These are phyloP conservation scores for Tetranychus urticae DNA, from an alignment of 1,140 invertebrate genomes.

Conservation along the genomic window DNA sequence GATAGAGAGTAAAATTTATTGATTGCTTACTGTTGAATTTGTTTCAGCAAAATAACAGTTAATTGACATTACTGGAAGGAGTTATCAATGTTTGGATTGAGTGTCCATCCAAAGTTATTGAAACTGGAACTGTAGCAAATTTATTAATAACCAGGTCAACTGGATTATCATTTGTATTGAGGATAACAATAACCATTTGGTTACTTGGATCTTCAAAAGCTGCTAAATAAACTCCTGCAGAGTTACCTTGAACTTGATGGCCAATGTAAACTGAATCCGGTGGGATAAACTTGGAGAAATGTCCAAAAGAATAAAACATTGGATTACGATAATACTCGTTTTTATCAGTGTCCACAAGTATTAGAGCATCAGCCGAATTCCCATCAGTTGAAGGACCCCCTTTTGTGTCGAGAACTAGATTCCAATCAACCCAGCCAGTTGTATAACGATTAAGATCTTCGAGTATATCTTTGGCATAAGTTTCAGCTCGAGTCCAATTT, in stretches of 20 bases:
- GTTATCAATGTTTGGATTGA: background rate
- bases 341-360: constrained; percentile 20
- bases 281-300: constrained; percentile 19
- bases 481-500: constrained; percentile 3
- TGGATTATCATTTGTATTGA: background rate
- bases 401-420: constrained; percentile 23
- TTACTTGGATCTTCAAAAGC: background rate
- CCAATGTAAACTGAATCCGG: background rate
- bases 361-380: constrained; percentile 25
- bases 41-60: too few species aligned
- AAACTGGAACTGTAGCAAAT: background rate
- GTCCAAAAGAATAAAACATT: constrained; percentile 29
- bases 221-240: background rate
- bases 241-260: background rate
- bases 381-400: constrained; percentile 26
- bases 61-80: too few species aligned
- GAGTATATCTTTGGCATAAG: constrained; percentile 8
- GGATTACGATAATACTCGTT: constrained; percentile 29
- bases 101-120: background rate
- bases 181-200: background rate
- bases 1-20: too few species aligned
- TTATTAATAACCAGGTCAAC: background rate
- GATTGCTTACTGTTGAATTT: too few species aligned
- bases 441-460: constrained; percentile 20
- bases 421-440: constrained; percentile 28